Percentiles rank a stretch among this genome's conserved stretches.
Evolutionary conservation across 2,888 invertebrate species (phyloP).

Genomic region (Tetranychus truncatus): DNA sequence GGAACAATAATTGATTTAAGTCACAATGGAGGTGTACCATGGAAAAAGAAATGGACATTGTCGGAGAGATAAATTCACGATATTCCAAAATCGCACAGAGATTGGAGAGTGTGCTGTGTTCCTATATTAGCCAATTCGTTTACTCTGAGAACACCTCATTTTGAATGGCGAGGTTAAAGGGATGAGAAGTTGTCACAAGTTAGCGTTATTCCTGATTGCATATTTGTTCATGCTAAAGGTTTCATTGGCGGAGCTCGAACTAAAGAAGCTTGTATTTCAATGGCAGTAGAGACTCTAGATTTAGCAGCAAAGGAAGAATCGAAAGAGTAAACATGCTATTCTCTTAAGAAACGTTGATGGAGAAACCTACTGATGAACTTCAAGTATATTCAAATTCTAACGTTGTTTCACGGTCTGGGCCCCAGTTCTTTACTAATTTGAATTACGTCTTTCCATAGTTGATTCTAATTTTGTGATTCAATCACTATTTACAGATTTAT

Average conservation of each 20-base stretch:
- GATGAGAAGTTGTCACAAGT: slow-evolving; percentile 51
- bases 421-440: too few relatives aligned
- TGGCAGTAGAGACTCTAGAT: slow-evolving; percentile 44
- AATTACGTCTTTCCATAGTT: too few relatives aligned
- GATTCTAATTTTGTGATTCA: too few relatives aligned
- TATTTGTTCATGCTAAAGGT: slow-evolving; percentile 71
- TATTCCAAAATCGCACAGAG: slow-evolving; percentile 46
- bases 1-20: slow-evolving; percentile 62
- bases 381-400: too few relatives aligned
- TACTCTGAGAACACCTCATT: slow-evolving; percentile 47
- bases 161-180: slow-evolving; percentile 66
- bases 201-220: slow-evolving; percentile 51
- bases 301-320: not conserved
- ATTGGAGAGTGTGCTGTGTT: slow-evolving; percentile 71
- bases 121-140: slow-evolving; percentile 46
- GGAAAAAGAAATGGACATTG: slow-evolving; percentile 53
- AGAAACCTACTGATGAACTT: too few relatives aligned
- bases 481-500: too few relatives aligned
- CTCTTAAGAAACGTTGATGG: too few relatives aligned
- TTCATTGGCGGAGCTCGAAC: slow-evolving; percentile 79
- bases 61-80: slow-evolving; percentile 43
- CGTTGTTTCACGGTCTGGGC: too few relatives aligned
- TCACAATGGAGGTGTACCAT: slow-evolving; percentile 46
- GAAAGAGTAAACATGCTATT: too few relatives aligned
- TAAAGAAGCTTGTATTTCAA: slow-evolving; percentile 57